These are phyloP conservation scores for Nyctibius bracteatus DNA, from an alignment of 2,113 vertebrate genomes.

Conservation along the genomic window DNA sequence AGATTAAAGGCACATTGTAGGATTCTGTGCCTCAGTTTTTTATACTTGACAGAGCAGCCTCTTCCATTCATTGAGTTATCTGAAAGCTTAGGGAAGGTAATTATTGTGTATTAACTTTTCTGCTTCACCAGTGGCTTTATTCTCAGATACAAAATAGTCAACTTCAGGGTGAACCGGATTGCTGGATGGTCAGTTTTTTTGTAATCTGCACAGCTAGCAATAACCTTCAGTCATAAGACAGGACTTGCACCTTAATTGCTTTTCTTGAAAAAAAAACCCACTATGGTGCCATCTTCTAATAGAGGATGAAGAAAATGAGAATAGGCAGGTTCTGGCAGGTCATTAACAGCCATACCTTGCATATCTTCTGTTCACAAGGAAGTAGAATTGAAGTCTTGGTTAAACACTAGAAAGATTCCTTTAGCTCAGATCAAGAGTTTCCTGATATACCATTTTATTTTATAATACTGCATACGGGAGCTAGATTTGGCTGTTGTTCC, in stretches of 20 bases:
- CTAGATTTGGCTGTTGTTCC: neutral
- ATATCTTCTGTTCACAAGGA: neutral
- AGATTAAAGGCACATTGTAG: neutral
- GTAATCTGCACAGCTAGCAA: neutral
- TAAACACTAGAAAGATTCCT: neutral
- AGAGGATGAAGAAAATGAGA: neutral
- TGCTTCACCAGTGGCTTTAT: neutral
- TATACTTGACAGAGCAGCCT: neutral
- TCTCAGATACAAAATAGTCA: neutral
- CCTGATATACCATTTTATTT: neutral
- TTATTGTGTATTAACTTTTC: neutral
- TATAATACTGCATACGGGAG: neutral
- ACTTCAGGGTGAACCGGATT: neutral
- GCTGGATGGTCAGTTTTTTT: neutral
- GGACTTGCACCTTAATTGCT: neutral
- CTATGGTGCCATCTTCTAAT: fast-evolving
- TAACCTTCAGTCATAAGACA: neutral
- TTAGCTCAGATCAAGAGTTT: neutral
- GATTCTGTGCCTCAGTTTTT: neutral
- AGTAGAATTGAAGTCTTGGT: neutral
- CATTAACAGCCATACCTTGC: neutral
- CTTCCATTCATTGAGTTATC: neutral
- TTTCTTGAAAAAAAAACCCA: neutral
- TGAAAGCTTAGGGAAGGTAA: neutral
- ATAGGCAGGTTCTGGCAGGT: neutral